phyloP scores from a whole-genome alignment of 2,113 vertebrate species.

The Dissostichus mawsoni region DNA sequence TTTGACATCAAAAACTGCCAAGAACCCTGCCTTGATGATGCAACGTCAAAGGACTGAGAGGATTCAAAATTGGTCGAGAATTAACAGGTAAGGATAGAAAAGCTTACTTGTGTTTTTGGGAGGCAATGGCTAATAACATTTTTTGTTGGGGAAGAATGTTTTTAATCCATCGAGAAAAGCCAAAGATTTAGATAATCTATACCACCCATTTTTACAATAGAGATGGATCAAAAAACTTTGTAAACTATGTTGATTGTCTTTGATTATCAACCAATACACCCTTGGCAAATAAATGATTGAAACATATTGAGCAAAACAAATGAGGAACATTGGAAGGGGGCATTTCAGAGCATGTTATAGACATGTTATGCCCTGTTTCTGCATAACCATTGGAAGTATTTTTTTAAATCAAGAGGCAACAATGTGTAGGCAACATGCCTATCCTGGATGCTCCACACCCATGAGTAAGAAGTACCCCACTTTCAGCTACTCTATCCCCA shows the following conservation, averaged over 20 bases:
- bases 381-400: not conserved
- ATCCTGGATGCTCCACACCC: not conserved
- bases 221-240: not conserved
- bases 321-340: not conserved
- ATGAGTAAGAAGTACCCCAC: not conserved
- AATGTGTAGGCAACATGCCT: not conserved
- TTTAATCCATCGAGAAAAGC: not conserved
- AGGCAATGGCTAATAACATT: not conserved
- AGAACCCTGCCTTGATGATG: not conserved
- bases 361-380: not conserved
- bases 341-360: too few species aligned
- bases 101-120: not conserved
- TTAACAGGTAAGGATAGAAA: not conserved
- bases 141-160: not conserved
- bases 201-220: not conserved
- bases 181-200: not conserved
- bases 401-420: not conserved
- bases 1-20: constrained; percentile 1
- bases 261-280: not conserved
- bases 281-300: not conserved
- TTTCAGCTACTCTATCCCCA: constrained; percentile 29
- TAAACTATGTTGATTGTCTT: not conserved
- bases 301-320: not conserved
- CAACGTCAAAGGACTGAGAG: constrained; percentile 17
- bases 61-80: not conserved